Base-by-base conservation (phyloP, 2,113 vertebrate genomes). In the Anhinga anhinga region DNA sequence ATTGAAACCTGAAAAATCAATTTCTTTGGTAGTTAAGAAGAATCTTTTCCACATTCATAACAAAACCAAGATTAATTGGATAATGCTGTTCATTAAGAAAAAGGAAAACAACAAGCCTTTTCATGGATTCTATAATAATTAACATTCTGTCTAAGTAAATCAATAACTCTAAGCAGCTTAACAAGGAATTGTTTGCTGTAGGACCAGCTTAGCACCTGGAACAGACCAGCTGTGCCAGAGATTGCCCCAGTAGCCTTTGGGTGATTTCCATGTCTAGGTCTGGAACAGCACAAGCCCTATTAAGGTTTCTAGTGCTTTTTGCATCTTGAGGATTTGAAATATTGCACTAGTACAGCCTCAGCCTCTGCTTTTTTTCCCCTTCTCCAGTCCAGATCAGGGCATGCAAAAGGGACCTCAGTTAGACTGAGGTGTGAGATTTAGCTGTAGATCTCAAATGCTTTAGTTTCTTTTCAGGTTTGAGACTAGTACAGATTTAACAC, bases 31-130 rank as follows among this genome's bases (percentile, higher is more conserved):
- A n/a, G 50, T 49, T 74, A 25, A 0, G 0, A 65, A 88, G 55
- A 67, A 52, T 69, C 84, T 65, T 88, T 73, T 44, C 65, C 0
- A 6, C 82, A 69, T 86, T 88, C 73, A 45, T 32, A 83, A 92
- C 73, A 79, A 84, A 94, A 55, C 34, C 87, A 86, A 74, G 82
- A 96, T 96, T 93, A 97, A 97, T 55, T 92, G 94, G 78, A 88
- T 52, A 95, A 55, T 20, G 10, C 29, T 61, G 52, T 19, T 94
- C 0, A 0, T 79, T 84, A 93, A 80, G 55, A 52, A 90, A 59
- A 81, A 86, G 78, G 80, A 82, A 67, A 95, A 44, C 82, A 53
- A 69, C 52, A 40, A 93, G 55, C 44, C 29, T 86, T 94, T 90
- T 45, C 76, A 72, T 70, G 79, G 93, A 27, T 95, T 65, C 56